These are phyloP conservation scores for Andricus quercusramuli DNA, from an alignment of 2,888 invertebrate genomes.

Conservation along the genomic window DNA sequence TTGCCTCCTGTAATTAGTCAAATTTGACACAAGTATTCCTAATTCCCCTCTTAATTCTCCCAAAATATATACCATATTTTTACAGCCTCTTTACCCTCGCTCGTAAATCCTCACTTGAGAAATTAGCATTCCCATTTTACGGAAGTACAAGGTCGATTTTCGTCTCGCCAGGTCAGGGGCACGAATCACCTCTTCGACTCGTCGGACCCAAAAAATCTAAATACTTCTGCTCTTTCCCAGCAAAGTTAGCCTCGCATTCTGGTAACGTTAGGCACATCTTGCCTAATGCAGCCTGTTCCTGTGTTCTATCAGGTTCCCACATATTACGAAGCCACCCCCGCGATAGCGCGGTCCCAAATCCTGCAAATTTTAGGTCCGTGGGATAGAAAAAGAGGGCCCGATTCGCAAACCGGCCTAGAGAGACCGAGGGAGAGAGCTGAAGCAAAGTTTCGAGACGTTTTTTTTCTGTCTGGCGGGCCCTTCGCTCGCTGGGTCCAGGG, in stretches of 20 bases:
- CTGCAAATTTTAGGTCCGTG: constrained; percentile 52
- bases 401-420: constrained; percentile 36
- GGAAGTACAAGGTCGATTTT: constrained; percentile 41
- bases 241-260: constrained; percentile 1
- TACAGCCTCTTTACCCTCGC: neutral
- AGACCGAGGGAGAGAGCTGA: constrained; percentile 56
- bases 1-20: too few relatives aligned
- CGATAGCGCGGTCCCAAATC: constrained; percentile 60
- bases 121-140: constrained; percentile 35
- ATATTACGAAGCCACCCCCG: constrained; percentile 77
- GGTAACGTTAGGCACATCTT: constrained; percentile 45
- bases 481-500: constrained; percentile 80
- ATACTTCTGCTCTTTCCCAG: constrained; percentile 16
- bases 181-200: neutral
- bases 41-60: neutral
- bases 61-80: constrained; percentile 1
- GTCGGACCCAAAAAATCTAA: constrained; percentile 8
- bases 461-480: constrained; percentile 79
- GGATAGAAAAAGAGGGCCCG: constrained; percentile 50
- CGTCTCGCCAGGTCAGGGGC: constrained; percentile 28
- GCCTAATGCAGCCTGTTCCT: constrained; percentile 35
- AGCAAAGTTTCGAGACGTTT: constrained; percentile 70
- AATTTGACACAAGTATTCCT: neutral
- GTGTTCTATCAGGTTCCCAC: constrained; percentile 73
- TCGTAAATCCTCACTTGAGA: constrained; percentile 15